phyloP scores from a whole-genome alignment of 92 coral and sea anemone species.

The Porites lobata region DNA sequence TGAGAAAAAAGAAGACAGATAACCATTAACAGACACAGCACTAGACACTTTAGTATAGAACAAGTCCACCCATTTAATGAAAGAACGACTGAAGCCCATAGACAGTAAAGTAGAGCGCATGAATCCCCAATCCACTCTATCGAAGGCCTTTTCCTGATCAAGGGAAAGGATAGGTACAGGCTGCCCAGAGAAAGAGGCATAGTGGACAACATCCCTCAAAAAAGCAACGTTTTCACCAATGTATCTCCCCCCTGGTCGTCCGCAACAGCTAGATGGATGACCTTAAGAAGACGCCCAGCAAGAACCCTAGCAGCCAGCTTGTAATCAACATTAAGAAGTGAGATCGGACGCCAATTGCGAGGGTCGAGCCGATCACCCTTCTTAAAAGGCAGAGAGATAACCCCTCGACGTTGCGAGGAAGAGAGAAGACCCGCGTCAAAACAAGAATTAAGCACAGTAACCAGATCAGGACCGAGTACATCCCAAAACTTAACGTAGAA shows the following conservation, averaged over 20 bases:
- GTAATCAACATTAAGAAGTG: neutral
- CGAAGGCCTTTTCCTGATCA: slow-evolving; percentile 48
- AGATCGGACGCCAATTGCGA: neutral
- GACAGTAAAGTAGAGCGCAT: neutral
- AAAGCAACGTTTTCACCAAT: slow-evolving; percentile 28
- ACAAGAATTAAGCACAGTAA: neutral
- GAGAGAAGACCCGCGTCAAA: neutral
- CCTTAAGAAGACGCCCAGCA: slow-evolving; percentile 1
- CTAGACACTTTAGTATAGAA: slow-evolving; percentile 9
- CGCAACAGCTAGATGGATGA: neutral
- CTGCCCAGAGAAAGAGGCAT: neutral
- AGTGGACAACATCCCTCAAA: neutral
- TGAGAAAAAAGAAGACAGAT: slow-evolving; percentile 1
- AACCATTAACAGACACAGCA: slow-evolving; percentile 19
- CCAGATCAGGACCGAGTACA: slow-evolving; percentile 23
- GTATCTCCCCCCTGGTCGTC: slow-evolving; percentile 2
- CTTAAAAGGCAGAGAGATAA: neutral
- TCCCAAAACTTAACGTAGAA: slow-evolving; percentile 13
- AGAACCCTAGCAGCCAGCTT: neutral
- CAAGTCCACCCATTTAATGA: slow-evolving; percentile 24
- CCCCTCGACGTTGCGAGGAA: neutral
- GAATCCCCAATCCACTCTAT: slow-evolving; percentile 40
- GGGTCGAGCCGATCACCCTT: neutral
- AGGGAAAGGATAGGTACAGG: slow-evolving; percentile 30
- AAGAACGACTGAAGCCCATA: slow-evolving; percentile 46